Evolutionary conservation across 2,113 vertebrate genomes (phyloP).

Genomic region (human (Homo sapiens)): GRCh38 chr5:84244001-84244500

Average conservation of each 20-base stretch:
- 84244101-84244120: neutral
- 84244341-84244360: neutral
- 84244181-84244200: neutral
- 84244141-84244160: neutral
- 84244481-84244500: too few species aligned
- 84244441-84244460: too few species aligned
- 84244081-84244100: neutral
- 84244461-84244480: too few species aligned
- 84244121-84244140: neutral
- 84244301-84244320: too few species aligned
- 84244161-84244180: neutral
- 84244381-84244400: too few species aligned
- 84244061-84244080: neutral
- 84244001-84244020: conserved; percentile 6
- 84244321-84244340: too few species aligned
- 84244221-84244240: neutral
- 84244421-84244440: too few species aligned
- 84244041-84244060: neutral
- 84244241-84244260: neutral
- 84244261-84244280: neutral
- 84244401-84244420: too few species aligned
- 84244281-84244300: too few species aligned
- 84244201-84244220: neutral
- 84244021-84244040: neutral
- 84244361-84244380: too few species aligned